These are phyloP conservation scores for Tinamus guttatus DNA, from an alignment of 2,113 vertebrate species.

Conservation along the genomic window DNA sequence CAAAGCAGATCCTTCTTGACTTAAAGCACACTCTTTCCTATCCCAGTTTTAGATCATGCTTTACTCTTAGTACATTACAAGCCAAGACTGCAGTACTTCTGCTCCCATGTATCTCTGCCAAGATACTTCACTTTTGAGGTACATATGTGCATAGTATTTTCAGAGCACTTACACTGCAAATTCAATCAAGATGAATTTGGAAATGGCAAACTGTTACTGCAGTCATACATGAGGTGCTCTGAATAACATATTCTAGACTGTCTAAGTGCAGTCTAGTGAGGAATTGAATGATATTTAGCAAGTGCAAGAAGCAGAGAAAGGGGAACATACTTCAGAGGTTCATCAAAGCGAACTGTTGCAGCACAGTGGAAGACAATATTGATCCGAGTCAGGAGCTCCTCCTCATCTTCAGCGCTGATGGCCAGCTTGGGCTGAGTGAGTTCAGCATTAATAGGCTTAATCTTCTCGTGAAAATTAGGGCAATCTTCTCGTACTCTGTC, in stretches of 20 bases:
- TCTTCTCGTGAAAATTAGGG: constrained; percentile 91
- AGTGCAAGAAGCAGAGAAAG: not conserved
- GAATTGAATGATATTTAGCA: not conserved
- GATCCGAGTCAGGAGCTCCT: constrained; percentile 84
- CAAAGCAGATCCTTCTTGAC: not conserved
- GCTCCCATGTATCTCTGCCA: constrained; percentile 15
- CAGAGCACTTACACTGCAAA: not conserved
- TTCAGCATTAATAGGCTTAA: constrained; percentile 90
- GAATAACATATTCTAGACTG: not conserved
- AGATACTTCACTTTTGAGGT: not conserved
- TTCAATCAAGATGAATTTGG: not conserved
- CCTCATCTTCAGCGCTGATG: constrained; percentile 87
- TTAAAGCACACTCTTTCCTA: not conserved
- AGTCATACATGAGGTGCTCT: not conserved
- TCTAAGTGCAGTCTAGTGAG: not conserved
- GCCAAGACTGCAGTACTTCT: not conserved
- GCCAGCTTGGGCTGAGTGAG: constrained; percentile 89
- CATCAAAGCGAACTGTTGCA: constrained; percentile 94
- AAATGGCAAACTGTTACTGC: not conserved
- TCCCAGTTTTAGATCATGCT: not conserved
- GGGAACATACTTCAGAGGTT: constrained; percentile 85
- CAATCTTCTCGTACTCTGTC: constrained; percentile 90
- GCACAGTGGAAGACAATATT: constrained; percentile 96
- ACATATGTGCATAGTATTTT: not conserved
- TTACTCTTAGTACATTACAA: not conserved